phyloP scores from a whole-genome alignment of 2,888 invertebrate species.

The Brachypalpus laphriformis region DNA sequence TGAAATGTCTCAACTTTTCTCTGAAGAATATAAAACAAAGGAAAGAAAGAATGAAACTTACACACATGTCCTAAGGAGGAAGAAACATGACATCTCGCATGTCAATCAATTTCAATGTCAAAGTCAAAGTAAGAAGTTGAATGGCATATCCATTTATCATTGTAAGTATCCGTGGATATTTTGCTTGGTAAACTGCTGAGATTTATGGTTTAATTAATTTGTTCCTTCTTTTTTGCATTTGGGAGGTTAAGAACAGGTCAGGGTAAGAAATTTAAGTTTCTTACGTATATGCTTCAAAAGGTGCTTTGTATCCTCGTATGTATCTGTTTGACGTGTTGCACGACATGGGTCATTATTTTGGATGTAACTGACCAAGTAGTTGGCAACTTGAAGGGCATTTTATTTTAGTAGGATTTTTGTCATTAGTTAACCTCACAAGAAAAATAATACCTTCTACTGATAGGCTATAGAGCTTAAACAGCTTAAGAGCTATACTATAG shows the following conservation, averaged over 20 bases:
- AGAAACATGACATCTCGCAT: conserved; percentile 10
- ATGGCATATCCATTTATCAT: conserved; percentile 35
- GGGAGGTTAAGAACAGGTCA: neutral
- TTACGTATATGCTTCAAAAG: too few relatives aligned
- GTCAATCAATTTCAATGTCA: conserved; percentile 49
- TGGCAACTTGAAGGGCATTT: too few relatives aligned
- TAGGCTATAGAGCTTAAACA: too few relatives aligned
- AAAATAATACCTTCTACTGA: too few relatives aligned
- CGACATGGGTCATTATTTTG: too few relatives aligned
- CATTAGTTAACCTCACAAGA: too few relatives aligned
- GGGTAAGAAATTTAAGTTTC: neutral
- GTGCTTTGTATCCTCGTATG: too few relatives aligned
- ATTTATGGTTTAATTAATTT: conserved; percentile 25
- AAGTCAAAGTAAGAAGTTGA: conserved; percentile 3
- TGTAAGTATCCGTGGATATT: conserved; percentile 16
- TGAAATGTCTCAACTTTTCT: conserved; percentile 35
- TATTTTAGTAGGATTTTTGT: too few relatives aligned
- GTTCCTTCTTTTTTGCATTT: neutral
- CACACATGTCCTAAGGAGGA: neutral
- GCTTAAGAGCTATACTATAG: too few relatives aligned
- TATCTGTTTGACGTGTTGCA: too few relatives aligned
- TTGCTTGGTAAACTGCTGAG: conserved; percentile 2
- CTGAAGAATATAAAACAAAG: neutral
- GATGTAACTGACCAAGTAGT: too few relatives aligned
- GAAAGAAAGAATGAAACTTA: neutral